Evolutionary conservation across 2,797 vertebrate genomes (phyloP), one percentile per base, ranked within the genome.

Genomic region (Myotis findleyi): DNA sequence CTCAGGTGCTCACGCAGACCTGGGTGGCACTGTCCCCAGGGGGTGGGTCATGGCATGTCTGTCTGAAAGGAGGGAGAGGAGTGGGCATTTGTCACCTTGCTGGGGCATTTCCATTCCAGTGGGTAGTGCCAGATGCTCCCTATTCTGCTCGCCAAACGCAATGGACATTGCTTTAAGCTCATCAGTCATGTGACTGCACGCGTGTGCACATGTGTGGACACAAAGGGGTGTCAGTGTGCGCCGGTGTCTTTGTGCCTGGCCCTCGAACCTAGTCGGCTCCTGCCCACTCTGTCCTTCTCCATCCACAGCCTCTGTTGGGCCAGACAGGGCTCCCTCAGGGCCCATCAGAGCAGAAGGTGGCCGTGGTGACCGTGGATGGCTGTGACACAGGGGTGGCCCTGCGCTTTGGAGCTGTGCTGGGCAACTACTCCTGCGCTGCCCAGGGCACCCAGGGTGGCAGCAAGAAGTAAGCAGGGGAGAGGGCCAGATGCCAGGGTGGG

Each of bases 261-360:
- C 72, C 30, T 0, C 8, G 73, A 66, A n/a, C 84, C 51, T n/a
- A 6, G 12, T 47, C 71, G 92, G 17, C 53, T 53, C 69, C 44
- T 49, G 79, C 68, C 85, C 38, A 73, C 73, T 91, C 84, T 79
- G 62, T 59, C 81, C 71, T 38, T 62, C n/a, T 83, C 83, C 86
- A 3, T 93, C 93, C 41, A 16, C 98, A 99, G 99, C 99, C 99
- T 0, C 94, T 99, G 95, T 51, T 99, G 69, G 99, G 99, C 93
- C 99, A 98, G 93, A 99, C 98, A 0, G 99, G 99, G 82, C 98
- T 99, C 77, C 99, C 99, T 0, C 99, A 99, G 98, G 99, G 99
- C 41, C 99, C 99, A 9, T 99, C 99, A 0, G 99, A 99, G 96
- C 99, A 99, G 98, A 99, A 99, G 98, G 98, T 99, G 2, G 99